Base-by-base conservation (phyloP, 2,797 vertebrate species). In the Enteromius fasciolatus region DNA sequence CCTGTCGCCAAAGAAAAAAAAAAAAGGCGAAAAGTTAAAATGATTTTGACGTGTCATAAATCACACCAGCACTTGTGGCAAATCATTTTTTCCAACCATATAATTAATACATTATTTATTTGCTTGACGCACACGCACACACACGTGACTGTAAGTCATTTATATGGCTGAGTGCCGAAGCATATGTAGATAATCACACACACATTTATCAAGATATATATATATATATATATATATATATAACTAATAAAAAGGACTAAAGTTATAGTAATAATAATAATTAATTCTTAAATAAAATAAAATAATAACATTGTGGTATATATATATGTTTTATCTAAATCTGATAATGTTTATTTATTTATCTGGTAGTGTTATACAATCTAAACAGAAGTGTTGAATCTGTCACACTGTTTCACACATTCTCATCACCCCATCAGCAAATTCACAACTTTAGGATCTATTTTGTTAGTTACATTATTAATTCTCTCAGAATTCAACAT, bases 81-180 rank as follows among this genome's bases (percentile, higher is more conserved):
- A 91, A 93, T 94, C 91, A 92, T 89, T 93, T 92, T 93, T 94
- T 94, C 92, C 92, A 89, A 87, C 81, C 76, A 36, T 87, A 87
- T 93, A 94, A 94, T 94, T 94, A 94, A 94, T 93, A 91, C 89
- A 88, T 90, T 92, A 92, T 94, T 94, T 94, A 93, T 94, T 94
- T 93, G 90, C 89, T 93, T 90, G 91, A 44, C 84, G 20, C 78
- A 54, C 68, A 17, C 23, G 61, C 66, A 72, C 36, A 72, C 36
- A 70, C 63, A 81, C 69, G 25, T 66, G 68, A 66, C 59, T 46
- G 83, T 81, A 83, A 85, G 82, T 63, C 81, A 81, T 86, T 86
- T 69, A 75, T 76, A 44, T 67, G 78, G 72, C 82, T 33, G 80
- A 67, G 52, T 59, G 66, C 52, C 28, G 39, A 46, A 77, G 57